Conservation (phyloP, 1,140 invertebrate genomes). For the Atta cephalotes region DNA sequence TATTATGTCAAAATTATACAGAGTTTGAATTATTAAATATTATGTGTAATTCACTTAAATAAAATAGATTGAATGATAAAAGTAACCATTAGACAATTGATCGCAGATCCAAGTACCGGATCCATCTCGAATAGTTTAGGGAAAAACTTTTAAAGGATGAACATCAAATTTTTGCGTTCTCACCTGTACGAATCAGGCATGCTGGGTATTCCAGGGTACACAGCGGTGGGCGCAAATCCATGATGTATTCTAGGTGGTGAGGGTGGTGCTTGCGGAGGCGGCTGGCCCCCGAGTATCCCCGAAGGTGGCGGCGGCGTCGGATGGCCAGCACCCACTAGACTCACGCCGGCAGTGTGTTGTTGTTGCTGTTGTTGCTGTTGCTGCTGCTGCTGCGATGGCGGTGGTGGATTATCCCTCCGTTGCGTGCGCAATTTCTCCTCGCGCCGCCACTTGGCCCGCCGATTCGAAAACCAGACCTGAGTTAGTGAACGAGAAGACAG, state of each 20-base stretch:
- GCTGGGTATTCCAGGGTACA: constrained; percentile 85
- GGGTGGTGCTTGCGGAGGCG: constrained; percentile 82
- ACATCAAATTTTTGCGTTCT: constrained; percentile 35
- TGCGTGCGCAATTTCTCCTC: constrained; percentile 98
- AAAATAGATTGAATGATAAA: background rate
- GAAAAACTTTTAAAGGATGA: background rate
- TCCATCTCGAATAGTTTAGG: background rate
- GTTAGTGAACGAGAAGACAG: constrained; percentile 85
- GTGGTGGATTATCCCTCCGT: constrained; percentile 87
- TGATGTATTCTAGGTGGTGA: constrained; percentile 85
- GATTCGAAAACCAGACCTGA: constrained; percentile 99
- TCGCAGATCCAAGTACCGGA: background rate
- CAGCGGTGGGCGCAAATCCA: constrained; percentile 83
- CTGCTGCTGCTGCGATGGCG: constrained; percentile 81
- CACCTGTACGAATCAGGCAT: constrained; percentile 89
- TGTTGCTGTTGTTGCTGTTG: constrained; percentile 82
- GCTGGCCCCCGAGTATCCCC: constrained; percentile 80
- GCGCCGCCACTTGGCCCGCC: constrained; percentile 98
- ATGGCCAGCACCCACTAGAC: constrained; percentile 84
- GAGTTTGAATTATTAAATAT: no score
- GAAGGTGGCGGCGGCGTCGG: constrained; percentile 86
- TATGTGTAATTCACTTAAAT: background rate
- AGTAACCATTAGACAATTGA: background rate
- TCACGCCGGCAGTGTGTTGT: constrained; percentile 83
- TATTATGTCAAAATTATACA: no score